Evolutionary conservation across 2,797 vertebrate genomes (phyloP).

Genomic region (Chloroceryle amazona): DNA sequence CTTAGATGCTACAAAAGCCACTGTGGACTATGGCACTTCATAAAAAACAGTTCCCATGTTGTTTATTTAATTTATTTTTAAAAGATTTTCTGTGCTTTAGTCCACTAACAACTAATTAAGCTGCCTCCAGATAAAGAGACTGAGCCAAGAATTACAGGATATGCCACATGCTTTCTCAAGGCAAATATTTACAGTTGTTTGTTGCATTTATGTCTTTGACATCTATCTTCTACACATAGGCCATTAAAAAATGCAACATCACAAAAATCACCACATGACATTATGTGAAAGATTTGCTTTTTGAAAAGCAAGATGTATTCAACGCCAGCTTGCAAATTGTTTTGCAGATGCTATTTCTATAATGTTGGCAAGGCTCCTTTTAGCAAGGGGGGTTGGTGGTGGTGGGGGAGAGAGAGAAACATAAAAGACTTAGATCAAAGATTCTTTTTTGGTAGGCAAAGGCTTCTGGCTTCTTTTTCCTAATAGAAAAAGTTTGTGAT

Average conservation of each 20-base stretch:
- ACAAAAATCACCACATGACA: conserved; percentile 28
- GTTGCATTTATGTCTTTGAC: conserved; percentile 1
- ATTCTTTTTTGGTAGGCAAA: conserved; percentile 73
- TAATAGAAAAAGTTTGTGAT: conserved; percentile 77
- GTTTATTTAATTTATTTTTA: conserved; percentile 54
- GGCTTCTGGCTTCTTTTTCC: conserved; percentile 76
- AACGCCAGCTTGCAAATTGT: conserved; percentile 20
- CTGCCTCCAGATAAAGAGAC: conserved; percentile 43
- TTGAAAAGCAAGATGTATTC: conserved; percentile 40
- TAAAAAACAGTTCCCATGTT: conserved; percentile 31
- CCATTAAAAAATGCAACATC: conserved; percentile 43
- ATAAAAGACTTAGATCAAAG: conserved; percentile 67
- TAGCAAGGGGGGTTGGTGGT: conserved; percentile 12
- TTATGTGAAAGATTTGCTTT: conserved; percentile 55
- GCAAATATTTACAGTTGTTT: conserved; percentile 53
- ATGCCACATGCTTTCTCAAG: conserved; percentile 67
- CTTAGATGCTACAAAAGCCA: neutral
- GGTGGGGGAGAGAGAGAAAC: neutral
- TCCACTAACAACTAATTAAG: conserved; percentile 75
- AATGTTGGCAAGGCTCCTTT: conserved; percentile 64
- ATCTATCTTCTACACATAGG: conserved; percentile 50
- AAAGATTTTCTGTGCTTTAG: conserved; percentile 63
- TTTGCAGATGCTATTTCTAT: conserved; percentile 55
- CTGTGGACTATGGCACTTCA: conserved; percentile 2
- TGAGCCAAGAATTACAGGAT: conserved; percentile 39